Evolutionary conservation across 2,797 vertebrate species (phyloP).

Genomic region (Anguilla pacifica): DNA sequence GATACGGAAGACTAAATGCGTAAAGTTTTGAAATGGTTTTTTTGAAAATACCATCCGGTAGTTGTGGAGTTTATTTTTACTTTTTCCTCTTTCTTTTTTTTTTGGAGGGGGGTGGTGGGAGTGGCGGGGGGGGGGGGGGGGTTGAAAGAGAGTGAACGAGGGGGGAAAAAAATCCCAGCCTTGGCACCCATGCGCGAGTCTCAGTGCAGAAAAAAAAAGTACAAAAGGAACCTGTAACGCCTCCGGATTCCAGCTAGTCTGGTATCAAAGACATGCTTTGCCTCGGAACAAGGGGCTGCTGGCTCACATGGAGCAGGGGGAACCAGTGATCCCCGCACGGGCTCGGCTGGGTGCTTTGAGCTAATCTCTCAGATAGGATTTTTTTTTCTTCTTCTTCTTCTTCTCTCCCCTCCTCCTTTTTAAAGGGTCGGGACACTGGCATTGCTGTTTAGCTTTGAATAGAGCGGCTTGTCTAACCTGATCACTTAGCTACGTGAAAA

Average conservation of each 20-base stretch:
- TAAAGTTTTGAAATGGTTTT: constrained; percentile 13
- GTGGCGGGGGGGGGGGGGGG: constrained; percentile 44
- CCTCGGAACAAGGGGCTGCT: constrained; percentile 73
- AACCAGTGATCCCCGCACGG: constrained; percentile 64
- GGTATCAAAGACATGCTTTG: constrained; percentile 78
- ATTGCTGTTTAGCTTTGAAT: constrained; percentile 59
- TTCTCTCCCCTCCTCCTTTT: constrained; percentile 28
- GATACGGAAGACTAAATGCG: constrained; percentile 24
- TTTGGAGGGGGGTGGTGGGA: constrained; percentile 31
- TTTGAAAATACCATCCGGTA: constrained; percentile 48
- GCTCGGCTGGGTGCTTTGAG: constrained; percentile 68
- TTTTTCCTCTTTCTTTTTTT: not conserved
- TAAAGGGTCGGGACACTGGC: constrained; percentile 61
- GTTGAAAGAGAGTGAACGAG: constrained; percentile 38
- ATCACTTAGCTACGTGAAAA: constrained; percentile 51
- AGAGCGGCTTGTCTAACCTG: constrained; percentile 66
- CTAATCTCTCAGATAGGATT: constrained; percentile 72
- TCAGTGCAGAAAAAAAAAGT: constrained; percentile 61
- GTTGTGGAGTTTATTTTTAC: constrained; percentile 50
- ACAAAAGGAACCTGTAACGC: constrained; percentile 81
- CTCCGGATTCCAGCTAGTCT: constrained; percentile 77
- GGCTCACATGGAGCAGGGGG: constrained; percentile 68
- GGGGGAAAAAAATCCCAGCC: constrained; percentile 68
- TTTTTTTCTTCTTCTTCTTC: constrained; percentile 30
- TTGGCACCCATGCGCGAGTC: constrained; percentile 60